phyloP scores from a whole-genome alignment of 2,888 invertebrate species.

The Chesias legatella region DNA sequence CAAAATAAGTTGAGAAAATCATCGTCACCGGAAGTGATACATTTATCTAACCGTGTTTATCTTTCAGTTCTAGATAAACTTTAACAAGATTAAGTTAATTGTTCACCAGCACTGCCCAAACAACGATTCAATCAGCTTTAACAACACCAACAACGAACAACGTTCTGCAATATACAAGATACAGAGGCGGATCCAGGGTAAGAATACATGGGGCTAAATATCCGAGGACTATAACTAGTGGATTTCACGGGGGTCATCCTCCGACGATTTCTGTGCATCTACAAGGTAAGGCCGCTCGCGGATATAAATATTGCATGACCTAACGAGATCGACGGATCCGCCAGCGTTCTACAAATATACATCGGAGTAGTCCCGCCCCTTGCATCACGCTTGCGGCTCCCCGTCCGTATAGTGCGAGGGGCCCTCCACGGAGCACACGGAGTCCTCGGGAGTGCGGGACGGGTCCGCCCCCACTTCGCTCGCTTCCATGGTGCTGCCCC shows the following conservation, averaged over 20 bases:
- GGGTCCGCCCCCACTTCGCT: constrained; percentile 87
- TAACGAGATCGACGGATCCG: background rate
- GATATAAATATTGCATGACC: constrained; percentile 1
- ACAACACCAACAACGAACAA: constrained; percentile 39
- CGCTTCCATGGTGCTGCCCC: constrained; percentile 81
- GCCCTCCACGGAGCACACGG: constrained; percentile 93
- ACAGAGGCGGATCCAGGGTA: constrained; percentile 6
- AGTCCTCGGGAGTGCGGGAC: constrained; percentile 94
- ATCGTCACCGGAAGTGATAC: too few relatives aligned
- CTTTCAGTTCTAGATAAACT: too few relatives aligned
- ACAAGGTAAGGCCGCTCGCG: constrained; percentile 4
- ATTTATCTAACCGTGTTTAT: too few relatives aligned
- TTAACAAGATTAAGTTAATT: background rate
- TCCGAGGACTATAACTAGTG: too few relatives aligned
- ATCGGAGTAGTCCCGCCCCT: constrained; percentile 27
- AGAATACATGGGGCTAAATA: background rate
- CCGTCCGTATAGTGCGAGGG: constrained; percentile 85
- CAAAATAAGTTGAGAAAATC: too few relatives aligned
- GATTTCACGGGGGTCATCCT: constrained; percentile 1
- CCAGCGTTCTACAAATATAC: constrained; percentile 26
- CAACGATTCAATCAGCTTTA: constrained; percentile 21
- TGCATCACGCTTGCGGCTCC: constrained; percentile 69
- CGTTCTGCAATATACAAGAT: constrained; percentile 28
- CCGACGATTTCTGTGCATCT: background rate
- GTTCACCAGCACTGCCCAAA: constrained; percentile 8